phyloP scores from a whole-genome alignment of 23 tunicate genomes.

The Halocynthia roretzi region DNA sequence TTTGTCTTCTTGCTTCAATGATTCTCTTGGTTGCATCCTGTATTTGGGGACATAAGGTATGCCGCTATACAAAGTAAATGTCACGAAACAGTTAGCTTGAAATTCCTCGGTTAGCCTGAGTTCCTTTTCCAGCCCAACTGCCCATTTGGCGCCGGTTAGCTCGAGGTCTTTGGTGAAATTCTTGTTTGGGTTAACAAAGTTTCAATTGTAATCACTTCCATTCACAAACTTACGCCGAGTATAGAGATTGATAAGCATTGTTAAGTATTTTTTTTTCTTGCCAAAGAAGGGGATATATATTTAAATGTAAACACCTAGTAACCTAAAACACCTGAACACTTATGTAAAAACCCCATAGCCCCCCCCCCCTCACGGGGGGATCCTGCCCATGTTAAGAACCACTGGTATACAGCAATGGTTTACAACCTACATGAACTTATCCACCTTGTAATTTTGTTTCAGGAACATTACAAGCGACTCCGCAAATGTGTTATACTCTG shows the following conservation, averaged over 20 bases:
- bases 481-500: constrained; percentile 49
- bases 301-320: too few relatives aligned
- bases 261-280: too few relatives aligned
- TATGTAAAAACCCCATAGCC: too few relatives aligned
- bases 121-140: not conserved
- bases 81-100: not conserved
- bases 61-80: not conserved
- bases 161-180: too few relatives aligned
- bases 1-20: constrained; percentile 57
- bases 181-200: not conserved
- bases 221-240: too few relatives aligned
- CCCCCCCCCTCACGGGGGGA: too few relatives aligned
- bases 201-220: not conserved
- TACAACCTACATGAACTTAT: too few relatives aligned
- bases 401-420: too few relatives aligned
- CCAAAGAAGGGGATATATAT: too few relatives aligned
- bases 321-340: too few relatives aligned
- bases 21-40: constrained; percentile 77
- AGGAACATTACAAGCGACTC: constrained; percentile 75
- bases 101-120: not conserved
- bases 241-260: too few relatives aligned
- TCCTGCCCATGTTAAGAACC: not conserved
- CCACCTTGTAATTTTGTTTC: not conserved
- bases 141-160: not conserved
- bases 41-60: constrained; percentile 86